Percentiles rank a stretch among this genome's conserved stretches.
These are phyloP conservation scores for Falco rusticolus DNA, from an alignment of 2,797 vertebrate species.

Conservation along the genomic window DNA sequence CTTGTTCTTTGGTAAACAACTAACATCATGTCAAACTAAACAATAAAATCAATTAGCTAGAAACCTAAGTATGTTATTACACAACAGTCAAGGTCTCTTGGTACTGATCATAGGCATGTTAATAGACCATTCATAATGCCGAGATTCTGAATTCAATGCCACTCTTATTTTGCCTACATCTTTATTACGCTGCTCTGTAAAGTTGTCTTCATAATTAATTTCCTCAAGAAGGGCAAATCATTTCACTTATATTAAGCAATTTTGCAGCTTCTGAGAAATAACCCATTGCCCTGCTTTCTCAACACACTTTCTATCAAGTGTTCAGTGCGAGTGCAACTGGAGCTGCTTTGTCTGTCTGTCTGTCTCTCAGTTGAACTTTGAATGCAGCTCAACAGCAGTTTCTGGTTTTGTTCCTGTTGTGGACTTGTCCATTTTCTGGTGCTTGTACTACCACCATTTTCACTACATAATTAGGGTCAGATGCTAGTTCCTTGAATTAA, in stretches of 20 bases:
- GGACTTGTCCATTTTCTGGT: constrained; percentile 50
- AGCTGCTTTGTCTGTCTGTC: constrained; percentile 19
- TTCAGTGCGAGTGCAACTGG: constrained; percentile 46
- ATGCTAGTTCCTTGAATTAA: constrained; percentile 49
- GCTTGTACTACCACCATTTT: constrained; percentile 42
- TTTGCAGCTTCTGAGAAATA: constrained; percentile 39
- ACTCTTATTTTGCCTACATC: constrained; percentile 30
- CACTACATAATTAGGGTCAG: constrained; percentile 50
- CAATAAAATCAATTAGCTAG: constrained; percentile 28
- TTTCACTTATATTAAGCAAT: constrained; percentile 41
- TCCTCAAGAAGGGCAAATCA: constrained; percentile 43
- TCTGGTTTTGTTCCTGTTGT: constrained; percentile 54
- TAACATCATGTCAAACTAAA: not conserved
- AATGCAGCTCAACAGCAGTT: constrained; percentile 14
- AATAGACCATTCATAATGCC: constrained; percentile 36
- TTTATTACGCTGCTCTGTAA: constrained; percentile 2
- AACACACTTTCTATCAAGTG: constrained; percentile 23
- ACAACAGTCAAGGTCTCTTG: constrained; percentile 59
- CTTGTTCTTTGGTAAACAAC: constrained; percentile 5
- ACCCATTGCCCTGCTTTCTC: constrained; percentile 39
- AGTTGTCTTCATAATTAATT: constrained; percentile 58
- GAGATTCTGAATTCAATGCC: constrained; percentile 47
- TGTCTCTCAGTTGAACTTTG: constrained; percentile 27
- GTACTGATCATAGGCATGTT: constrained; percentile 39
- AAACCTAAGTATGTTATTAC: not conserved